Conservation (phyloP, 2,113 vertebrate genomes). For the Machaerirhynchus nigripectus region DNA sequence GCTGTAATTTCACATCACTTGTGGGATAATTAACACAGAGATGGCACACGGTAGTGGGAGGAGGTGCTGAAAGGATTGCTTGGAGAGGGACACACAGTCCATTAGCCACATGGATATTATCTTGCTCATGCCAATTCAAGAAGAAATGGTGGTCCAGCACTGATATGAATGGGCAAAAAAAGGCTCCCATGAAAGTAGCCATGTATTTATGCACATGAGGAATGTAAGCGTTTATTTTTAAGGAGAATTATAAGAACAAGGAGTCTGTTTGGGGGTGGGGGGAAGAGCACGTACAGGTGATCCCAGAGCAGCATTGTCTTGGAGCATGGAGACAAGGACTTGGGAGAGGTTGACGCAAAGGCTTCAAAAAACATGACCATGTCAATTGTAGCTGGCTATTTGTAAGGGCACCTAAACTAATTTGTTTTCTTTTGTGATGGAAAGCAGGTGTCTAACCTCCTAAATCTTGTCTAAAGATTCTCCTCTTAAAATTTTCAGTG, state of each 20-base stretch:
- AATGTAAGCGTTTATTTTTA: not conserved
- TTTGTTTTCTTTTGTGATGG: not conserved
- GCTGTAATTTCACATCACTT: not conserved
- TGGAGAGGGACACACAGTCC: not conserved
- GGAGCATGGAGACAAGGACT: not conserved
- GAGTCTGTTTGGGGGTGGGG: not conserved
- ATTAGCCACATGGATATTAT: not conserved
- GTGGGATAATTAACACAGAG: not conserved
- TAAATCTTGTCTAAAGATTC: not conserved
- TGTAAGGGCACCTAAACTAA: not conserved
- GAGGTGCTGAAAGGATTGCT: not conserved
- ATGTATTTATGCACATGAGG: not conserved
- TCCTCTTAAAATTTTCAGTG: not conserved
- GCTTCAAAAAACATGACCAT: not conserved
- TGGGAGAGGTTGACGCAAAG: not conserved
- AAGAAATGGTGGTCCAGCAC: not conserved
- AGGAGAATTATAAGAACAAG: not conserved
- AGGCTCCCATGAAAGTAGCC: not conserved
- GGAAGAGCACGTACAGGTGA: not conserved
- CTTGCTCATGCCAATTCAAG: not conserved
- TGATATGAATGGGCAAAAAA: not conserved
- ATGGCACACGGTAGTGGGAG: not conserved
- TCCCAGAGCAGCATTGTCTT: not conserved
- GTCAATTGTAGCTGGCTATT: not conserved
- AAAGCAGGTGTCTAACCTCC: not conserved